A percentile compares a stretch with the other conserved stretches of the same genome.
phyloP scores from a whole-genome alignment of 2,797 vertebrate genomes.

The Gouania willdenowi region DNA sequence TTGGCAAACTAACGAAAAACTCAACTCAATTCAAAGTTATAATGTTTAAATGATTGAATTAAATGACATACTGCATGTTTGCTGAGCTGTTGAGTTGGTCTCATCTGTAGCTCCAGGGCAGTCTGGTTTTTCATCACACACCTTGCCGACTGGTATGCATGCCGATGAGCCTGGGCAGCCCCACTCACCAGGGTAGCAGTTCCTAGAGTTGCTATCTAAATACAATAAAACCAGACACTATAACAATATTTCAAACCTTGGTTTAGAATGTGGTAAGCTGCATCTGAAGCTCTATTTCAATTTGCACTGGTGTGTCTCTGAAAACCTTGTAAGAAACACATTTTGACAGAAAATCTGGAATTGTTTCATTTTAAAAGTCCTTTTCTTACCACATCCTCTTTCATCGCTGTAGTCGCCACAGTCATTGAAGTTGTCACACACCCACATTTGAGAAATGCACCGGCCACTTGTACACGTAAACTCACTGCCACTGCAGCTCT shows the following conservation, averaged over 20 bases:
- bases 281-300: too few species aligned
- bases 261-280: too few species aligned
- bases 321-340: too few species aligned
- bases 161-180: constrained; percentile 63
- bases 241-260: too few species aligned
- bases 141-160: constrained; percentile 65
- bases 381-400: constrained; percentile 70
- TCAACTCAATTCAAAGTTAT: too few species aligned
- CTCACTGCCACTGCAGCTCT: constrained; percentile 64
- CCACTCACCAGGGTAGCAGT: constrained; percentile 78
- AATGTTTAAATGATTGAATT: too few species aligned
- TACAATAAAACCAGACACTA: too few species aligned
- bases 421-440: constrained; percentile 74
- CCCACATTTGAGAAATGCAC: constrained; percentile 70
- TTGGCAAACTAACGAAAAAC: too few species aligned
- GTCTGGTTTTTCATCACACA: constrained; percentile 67
- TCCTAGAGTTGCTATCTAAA: constrained; percentile 65
- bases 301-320: too few species aligned
- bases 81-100: constrained; percentile 60
- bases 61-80: constrained; percentile 69
- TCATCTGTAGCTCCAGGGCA: constrained; percentile 73
- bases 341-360: too few species aligned
- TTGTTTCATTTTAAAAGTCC: too few species aligned
- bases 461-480: constrained; percentile 70
- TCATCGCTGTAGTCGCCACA: constrained; percentile 76